phyloP scores from a whole-genome alignment of 2,113 vertebrate species.

The Chamaetylas fuelleborni region DNA sequence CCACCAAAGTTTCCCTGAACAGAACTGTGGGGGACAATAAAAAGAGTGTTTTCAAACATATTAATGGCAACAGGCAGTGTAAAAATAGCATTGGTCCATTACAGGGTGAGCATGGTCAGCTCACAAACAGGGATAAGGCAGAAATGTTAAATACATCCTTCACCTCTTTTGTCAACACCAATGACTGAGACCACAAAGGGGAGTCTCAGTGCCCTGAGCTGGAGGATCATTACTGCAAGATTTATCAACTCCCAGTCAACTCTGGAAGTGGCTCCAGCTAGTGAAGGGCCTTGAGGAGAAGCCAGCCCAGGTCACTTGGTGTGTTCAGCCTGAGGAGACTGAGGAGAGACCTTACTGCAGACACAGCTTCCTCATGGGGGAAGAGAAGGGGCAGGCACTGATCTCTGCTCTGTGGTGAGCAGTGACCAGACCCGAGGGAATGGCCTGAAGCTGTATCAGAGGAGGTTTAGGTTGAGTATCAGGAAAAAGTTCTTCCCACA shows the following conservation, averaged over 20 bases:
- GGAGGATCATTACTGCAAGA: background rate
- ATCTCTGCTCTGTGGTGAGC: too few species aligned
- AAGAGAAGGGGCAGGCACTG: background rate
- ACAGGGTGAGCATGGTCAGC: background rate
- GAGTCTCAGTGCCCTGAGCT: background rate
- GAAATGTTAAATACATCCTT: accelerated
- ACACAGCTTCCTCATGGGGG: background rate
- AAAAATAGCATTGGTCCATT: background rate
- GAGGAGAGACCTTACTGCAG: background rate
- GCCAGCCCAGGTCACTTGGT: accelerated
- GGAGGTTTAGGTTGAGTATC: accelerated
- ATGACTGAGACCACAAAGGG: too few species aligned
- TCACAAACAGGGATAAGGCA: background rate
- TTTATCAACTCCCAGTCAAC: background rate
- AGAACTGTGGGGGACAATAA: background rate
- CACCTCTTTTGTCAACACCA: background rate
- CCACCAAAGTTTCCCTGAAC: background rate
- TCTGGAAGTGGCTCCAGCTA: background rate
- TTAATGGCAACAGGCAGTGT: background rate
- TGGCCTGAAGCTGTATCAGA: background rate
- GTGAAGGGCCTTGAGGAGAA: background rate
- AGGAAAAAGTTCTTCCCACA: background rate
- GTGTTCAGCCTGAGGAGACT: accelerated
- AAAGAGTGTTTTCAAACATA: background rate
- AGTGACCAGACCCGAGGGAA: background rate